Percentiles rank a stretch among this genome's conserved stretches.
Evolutionary conservation across 2,113 vertebrate species (phyloP).

Genomic region (Sylvietta virens): DNA sequence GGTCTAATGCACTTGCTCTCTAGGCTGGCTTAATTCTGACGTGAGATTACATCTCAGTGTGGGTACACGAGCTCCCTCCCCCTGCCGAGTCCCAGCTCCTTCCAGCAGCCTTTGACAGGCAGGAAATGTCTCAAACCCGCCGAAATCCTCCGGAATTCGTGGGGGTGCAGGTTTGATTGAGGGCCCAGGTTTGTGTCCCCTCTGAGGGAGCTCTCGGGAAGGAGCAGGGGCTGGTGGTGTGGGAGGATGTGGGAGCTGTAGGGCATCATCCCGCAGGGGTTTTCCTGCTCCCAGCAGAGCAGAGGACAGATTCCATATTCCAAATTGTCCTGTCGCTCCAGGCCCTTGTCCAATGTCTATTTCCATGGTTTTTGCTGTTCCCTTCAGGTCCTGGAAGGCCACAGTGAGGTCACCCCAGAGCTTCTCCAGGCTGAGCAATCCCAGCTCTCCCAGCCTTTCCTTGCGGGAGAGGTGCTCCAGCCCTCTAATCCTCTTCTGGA

Average conservation of each 20-base stretch:
- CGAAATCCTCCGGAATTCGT: fast-evolving
- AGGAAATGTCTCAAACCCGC: not conserved
- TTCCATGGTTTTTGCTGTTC: not conserved
- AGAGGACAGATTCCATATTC: not conserved
- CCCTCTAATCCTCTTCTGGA: not conserved
- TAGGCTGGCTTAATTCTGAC: not conserved
- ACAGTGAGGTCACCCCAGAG: not conserved
- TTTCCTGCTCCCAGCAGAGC: not conserved
- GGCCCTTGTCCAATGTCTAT: not conserved
- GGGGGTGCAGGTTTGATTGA: not conserved
- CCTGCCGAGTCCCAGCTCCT: not conserved
- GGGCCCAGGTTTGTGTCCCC: not conserved
- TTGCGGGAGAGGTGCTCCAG: not conserved
- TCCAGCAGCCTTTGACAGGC: not conserved
- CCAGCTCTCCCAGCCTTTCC: not conserved
- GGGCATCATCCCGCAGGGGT: fast-evolving
- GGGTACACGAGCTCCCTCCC: not conserved
- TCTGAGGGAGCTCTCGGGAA: not conserved
- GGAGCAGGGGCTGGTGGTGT: not conserved
- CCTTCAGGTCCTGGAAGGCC: not conserved
- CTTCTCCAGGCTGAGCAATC: not conserved
- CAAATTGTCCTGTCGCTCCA: not conserved
- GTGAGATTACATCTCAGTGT: not conserved
- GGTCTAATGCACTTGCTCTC: not conserved
- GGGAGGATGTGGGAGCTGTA: not conserved